Evolutionary conservation across 2,797 vertebrate genomes (phyloP).

Genomic region (Salarias fasciatus): DNA sequence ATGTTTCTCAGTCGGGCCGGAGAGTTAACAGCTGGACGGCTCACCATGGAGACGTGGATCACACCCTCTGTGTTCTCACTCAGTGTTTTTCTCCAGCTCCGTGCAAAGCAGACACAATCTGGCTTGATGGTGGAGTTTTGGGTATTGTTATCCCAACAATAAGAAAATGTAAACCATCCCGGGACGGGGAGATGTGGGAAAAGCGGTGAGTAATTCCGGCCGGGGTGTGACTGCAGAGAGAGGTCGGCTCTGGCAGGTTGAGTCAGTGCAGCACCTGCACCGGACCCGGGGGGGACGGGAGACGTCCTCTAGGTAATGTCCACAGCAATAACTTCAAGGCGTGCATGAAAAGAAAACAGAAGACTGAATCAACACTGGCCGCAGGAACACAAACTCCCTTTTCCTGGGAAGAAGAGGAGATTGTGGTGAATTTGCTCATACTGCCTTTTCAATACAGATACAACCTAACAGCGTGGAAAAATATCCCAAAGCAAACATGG

Average conservation of each 20-base stretch:
- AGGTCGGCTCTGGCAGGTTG: slow-evolving; percentile 38
- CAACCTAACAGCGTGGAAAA: too few relatives aligned
- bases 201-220: slow-evolving; percentile 35
- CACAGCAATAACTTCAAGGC: slow-evolving; percentile 42
- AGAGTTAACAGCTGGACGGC: slow-evolving; percentile 50
- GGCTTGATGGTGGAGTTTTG: neutral
- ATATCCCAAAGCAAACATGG: too few relatives aligned
- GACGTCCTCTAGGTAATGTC: neutral
- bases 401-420: slow-evolving; percentile 18
- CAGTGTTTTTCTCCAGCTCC: slow-evolving; percentile 10
- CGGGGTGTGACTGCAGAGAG: slow-evolving; percentile 44
- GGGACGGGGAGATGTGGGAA: slow-evolving; percentile 1
- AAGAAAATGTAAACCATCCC: slow-evolving; percentile 9
- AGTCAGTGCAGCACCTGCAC: slow-evolving; percentile 53
- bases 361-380: too few relatives aligned
- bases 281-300: slow-evolving; percentile 13
- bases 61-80: neutral
- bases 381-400: slow-evolving; percentile 37
- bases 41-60: slow-evolving; percentile 31
- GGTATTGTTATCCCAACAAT: too few relatives aligned
- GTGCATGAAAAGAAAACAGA: neutral
- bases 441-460: too few relatives aligned
- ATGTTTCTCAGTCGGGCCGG: slow-evolving; percentile 54
- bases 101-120: neutral
- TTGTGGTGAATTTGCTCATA: neutral